Evolutionary conservation across 1,140 invertebrate species (phyloP), one percentile per base, ranked within the genome.

Genomic region (Cheumatopsyche charites): DNA sequence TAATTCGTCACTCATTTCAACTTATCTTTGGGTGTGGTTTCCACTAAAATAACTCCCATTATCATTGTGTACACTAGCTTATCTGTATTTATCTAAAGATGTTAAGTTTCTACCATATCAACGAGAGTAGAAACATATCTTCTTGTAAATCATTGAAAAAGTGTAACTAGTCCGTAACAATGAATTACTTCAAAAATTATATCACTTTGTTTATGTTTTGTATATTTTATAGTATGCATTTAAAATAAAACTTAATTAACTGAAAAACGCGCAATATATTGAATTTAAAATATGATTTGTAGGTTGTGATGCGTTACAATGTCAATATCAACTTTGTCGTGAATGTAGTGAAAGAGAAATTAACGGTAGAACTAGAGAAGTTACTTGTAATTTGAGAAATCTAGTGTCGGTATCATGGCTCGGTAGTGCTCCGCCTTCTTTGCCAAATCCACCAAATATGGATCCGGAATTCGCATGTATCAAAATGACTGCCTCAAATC

Each of bases 401-500:
- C 12, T 63, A 1, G 15, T 63, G 17, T n/a, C 29, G 0, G 3
- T 1, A 42, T 1, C 7, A 5, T 63, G 26, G 36, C 29, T 63
- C 12, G 62, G 41, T 11, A 25, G 23, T 12, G 4, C 62, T 13
- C 9, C 29, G 7, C 11, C 11, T 15, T 15, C 15, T 15, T 17
- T 63, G 12, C 62, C 62, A 41, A n/a, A 2, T 15, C 70, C 62
- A 15, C 29, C 4, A 17, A 41, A 69, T 17, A 11, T 42, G 9
- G 0, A 12, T 0, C 63, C 69, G 7, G 74, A 75, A 17, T 75
- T 49, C 52, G 58, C 65, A 1, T 75, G 74, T 61, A 11, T 75
- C 11, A 75, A 73, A 61, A 71, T 75, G 74, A 29, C 17, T 0
- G 62, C 74, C 3, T 67, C 58, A 5, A 65, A 71, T 42, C 68